A percentile compares a stretch with the other conserved stretches of the same genome.
Conservation (phyloP, 2,797 vertebrate species). For the Trachurus trachurus region DNA sequence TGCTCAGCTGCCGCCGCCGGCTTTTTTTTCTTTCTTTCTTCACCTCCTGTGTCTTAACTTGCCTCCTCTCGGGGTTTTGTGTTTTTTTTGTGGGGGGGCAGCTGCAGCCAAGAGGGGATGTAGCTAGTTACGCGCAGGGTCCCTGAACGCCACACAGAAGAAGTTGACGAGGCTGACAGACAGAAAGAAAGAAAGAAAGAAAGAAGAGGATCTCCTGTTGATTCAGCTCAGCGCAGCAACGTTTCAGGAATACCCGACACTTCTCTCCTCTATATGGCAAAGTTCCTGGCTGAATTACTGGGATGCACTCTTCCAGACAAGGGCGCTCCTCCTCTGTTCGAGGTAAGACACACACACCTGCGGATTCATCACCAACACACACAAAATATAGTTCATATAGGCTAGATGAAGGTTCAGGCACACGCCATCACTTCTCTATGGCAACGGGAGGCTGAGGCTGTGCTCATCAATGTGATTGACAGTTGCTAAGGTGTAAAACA, state of each 20-base stretch:
- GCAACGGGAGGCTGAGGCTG: slow-evolving; percentile 56
- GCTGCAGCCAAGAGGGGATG: slow-evolving; percentile 33
- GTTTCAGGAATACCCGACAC: not conserved
- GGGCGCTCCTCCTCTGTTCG: slow-evolving; percentile 81
- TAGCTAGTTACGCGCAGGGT: slow-evolving; percentile 8
- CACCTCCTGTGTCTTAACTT: no score
- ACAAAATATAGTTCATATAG: not conserved
- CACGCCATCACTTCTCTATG: slow-evolving; percentile 31
- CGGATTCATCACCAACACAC: not conserved
- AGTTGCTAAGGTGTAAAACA: slow-evolving; percentile 28
- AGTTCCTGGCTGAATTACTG: slow-evolving; percentile 90
- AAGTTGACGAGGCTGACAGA: slow-evolving; percentile 21
- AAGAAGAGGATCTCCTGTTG: slow-evolving; percentile 49
- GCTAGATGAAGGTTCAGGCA: not conserved
- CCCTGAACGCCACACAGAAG: slow-evolving; percentile 40
- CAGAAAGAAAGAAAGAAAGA: no score
- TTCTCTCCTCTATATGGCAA: slow-evolving; percentile 82
- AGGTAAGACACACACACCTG: slow-evolving; percentile 77
- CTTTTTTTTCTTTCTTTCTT: no score
- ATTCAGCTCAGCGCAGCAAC: not conserved
- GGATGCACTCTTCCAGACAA: slow-evolving; percentile 88
- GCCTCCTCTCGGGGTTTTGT: not conserved
- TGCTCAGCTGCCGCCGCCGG: not conserved
- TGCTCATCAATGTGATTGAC: slow-evolving; percentile 46
- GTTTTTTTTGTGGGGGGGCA: no score